Evolutionary conservation across 1,140 invertebrate species (phyloP).

Genomic region (Drosophila repletoides): DNA sequence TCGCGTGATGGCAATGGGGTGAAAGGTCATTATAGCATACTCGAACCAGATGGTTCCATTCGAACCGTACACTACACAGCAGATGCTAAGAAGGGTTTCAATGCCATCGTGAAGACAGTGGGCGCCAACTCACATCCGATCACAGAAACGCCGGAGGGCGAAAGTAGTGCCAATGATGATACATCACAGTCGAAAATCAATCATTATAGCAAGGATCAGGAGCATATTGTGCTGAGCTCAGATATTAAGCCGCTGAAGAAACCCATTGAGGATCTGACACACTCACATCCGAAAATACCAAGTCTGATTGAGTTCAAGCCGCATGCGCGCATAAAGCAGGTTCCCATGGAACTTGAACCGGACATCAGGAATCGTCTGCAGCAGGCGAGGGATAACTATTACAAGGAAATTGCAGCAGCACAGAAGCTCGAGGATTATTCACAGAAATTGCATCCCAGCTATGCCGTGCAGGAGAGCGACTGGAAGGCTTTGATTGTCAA

Average conservation of each 20-base stretch:
- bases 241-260: slow-evolving; percentile 74
- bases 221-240: slow-evolving; percentile 80
- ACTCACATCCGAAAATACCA: slow-evolving; percentile 74
- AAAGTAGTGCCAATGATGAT: slow-evolving; percentile 57
- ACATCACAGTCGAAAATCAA: slow-evolving; percentile 82
- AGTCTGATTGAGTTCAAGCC: slow-evolving; percentile 78
- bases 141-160: slow-evolving; percentile 70
- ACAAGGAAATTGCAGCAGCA: slow-evolving; percentile 62
- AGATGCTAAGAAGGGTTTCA: slow-evolving; percentile 86
- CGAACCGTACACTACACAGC: slow-evolving; percentile 85
- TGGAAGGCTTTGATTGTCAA: slow-evolving; percentile 75
- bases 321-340: slow-evolving; percentile 75
- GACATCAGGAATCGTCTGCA: slow-evolving; percentile 65
- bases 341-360: slow-evolving; percentile 77
- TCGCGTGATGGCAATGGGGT: slow-evolving; percentile 84
- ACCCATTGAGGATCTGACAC: slow-evolving; percentile 73
- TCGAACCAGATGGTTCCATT: slow-evolving; percentile 87
- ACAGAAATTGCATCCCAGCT: slow-evolving; percentile 48
- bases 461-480: slow-evolving; percentile 61
- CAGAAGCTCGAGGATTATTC: slow-evolving; percentile 48
- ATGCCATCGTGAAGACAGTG: slow-evolving; percentile 86
- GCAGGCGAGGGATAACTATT: slow-evolving; percentile 70
- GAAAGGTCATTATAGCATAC: slow-evolving; percentile 86
- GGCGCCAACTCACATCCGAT: slow-evolving; percentile 84
- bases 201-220: slow-evolving; percentile 81